A percentile compares a stretch with the other conserved stretches of the same genome.
These are phyloP conservation scores for Periophthalmus magnuspinnatus DNA, from an alignment of 2,797 vertebrate genomes.

Conservation along the genomic window DNA sequence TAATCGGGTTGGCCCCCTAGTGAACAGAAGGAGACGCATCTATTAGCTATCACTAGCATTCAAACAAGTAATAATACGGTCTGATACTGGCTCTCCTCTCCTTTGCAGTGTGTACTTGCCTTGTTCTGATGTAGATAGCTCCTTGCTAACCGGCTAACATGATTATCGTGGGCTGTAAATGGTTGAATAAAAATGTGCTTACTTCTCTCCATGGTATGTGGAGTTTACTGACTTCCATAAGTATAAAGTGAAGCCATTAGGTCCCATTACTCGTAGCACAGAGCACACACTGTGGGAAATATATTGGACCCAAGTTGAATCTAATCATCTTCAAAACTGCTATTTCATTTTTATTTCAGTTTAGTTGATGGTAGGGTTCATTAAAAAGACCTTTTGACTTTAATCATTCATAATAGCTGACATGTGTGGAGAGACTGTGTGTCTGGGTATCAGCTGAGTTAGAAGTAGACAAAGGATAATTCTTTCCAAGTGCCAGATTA, in stretches of 20 bases:
- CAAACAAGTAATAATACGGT: neutral
- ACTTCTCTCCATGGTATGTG: neutral
- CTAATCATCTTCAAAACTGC: constrained; percentile 16
- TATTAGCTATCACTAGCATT: neutral
- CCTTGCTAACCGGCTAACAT: no score
- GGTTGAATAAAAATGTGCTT: no score
- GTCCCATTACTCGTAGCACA: constrained; percentile 7
- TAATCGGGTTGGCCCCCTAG: constrained; percentile 18
- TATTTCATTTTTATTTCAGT: neutral
- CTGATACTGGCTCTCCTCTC: constrained; percentile 2
- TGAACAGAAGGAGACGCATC: constrained; percentile 4
- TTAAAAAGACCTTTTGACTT: no score
- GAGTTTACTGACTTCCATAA: constrained; percentile 6
- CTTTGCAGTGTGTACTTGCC: constrained; percentile 1
- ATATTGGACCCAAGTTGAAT: constrained; percentile 35
- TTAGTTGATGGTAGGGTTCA: neutral
- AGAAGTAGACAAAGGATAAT: no score
- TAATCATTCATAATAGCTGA: no score
- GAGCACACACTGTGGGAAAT: constrained; percentile 17
- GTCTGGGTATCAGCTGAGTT: no score
- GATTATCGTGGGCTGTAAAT: no score
- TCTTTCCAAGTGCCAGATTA: no score
- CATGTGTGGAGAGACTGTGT: no score
- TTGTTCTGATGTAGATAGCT: neutral
- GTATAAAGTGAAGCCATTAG: constrained; percentile 5